Percentiles rank a stretch among this genome's conserved stretches.
Conservation (phyloP, 2,888 invertebrate genomes). For the Halictus ligatus region DNA sequence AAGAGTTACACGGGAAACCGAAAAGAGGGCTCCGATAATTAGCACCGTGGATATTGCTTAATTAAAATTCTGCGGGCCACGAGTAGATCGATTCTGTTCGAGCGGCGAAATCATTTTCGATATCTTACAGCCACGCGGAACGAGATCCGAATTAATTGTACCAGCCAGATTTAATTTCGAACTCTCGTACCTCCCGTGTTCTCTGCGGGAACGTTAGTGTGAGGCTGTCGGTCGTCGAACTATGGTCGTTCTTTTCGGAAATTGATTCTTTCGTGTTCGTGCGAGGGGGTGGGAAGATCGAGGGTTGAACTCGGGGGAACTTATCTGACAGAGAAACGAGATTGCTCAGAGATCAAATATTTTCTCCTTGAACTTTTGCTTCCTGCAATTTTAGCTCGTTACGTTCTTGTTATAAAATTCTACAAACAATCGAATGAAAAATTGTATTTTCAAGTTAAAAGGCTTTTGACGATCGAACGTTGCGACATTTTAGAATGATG, state of each 20-base stretch:
- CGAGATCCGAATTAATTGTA: constrained; percentile 30
- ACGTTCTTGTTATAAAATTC: background rate
- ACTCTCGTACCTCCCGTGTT: constrained; percentile 24
- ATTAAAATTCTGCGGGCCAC: constrained; percentile 61
- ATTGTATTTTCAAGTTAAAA: background rate
- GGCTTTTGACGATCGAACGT: too few species aligned
- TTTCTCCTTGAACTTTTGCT: background rate
- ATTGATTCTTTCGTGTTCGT: constrained; percentile 40
- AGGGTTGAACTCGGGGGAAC: background rate
- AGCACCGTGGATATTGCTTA: constrained; percentile 43
- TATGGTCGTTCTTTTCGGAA: constrained; percentile 45
- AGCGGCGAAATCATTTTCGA: constrained; percentile 17
- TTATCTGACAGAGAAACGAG: background rate
- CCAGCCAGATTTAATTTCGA: constrained; percentile 41
- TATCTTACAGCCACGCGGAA: background rate
- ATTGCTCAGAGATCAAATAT: constrained; percentile 1
- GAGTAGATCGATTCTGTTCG: constrained; percentile 39
- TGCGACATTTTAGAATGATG: background rate
- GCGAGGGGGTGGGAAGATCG: background rate
- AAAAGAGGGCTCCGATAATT: constrained; percentile 55
- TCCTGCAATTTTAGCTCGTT: background rate
- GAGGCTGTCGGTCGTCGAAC: constrained; percentile 19
- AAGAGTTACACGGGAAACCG: constrained; percentile 28
- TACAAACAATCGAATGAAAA: background rate
- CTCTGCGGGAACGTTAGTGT: constrained; percentile 36